Evolutionary conservation across 1,140 invertebrate genomes (phyloP), one percentile per base, ranked within the genome.

Genomic region (Zaprionus inermis): DNA sequence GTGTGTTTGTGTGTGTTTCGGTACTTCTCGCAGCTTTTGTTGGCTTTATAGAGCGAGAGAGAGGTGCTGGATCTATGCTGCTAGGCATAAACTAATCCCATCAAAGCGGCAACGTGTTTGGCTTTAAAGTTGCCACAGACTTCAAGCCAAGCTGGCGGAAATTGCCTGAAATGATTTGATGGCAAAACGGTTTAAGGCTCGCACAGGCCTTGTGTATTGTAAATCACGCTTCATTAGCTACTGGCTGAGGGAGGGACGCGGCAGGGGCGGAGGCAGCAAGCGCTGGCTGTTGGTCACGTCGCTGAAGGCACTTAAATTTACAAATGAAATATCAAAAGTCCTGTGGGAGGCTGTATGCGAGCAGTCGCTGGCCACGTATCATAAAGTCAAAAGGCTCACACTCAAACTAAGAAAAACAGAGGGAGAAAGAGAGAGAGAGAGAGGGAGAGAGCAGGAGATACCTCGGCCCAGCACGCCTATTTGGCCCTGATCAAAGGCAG

Each of bases 401-500:
- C 30, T 28, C 5, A 22, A n/a, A 32, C 11, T 20, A 6, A 32
- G 11, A 55, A 0, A 38, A 41, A 60, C 65, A 68, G 65, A 2
- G 22, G 1, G 22, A 28, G 24, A 28, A 5, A 28, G 24, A 5
- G 24, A 5, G 24, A 28, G 3, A 4, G 22, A 24, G 22, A 4
- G 22, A 28, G 3, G 5, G 24, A 28, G 24, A 28, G 24, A 28
- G 24, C 0, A 28, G 24, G 24, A 57, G 30, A 34, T 24, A 60
- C 63, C n/a, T 51, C 41, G 38, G 51, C 44, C 63, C 55, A 46
- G 68, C 22, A 51, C 59, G 52, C 60, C 49, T 58, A 32, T 68
- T 67, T 61, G 51, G 18, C 58, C 61, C 67, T 85, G 83, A 88
- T 88, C 83, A 88, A 88, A 88, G 84, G 58, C 70, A 89, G 70